phyloP scores from a whole-genome alignment of 2,113 vertebrate species.

The mouse (Mus musculus) region GRCm39 chr15:14077001-14077500 shows the following conservation, averaged over 20 bases:
- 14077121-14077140: background rate
- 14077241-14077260: background rate
- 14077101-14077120: no score
- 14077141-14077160: background rate
- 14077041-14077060: no score
- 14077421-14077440: background rate
- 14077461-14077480: background rate
- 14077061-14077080: no score
- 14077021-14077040: no score
- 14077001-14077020: no score
- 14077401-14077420: background rate
- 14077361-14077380: background rate
- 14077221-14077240: background rate
- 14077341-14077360: background rate
- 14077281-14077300: fast-evolving
- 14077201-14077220: background rate
- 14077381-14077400: background rate
- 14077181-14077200: background rate
- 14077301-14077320: background rate
- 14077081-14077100: background rate
- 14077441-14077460: background rate
- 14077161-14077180: no score
- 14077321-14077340: background rate
- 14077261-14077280: background rate
- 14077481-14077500: background rate